Evolutionary conservation across 2,113 vertebrate genomes (phyloP), one percentile per base, ranked within the genome.

Genomic region (Eleginops maclovinus): DNA sequence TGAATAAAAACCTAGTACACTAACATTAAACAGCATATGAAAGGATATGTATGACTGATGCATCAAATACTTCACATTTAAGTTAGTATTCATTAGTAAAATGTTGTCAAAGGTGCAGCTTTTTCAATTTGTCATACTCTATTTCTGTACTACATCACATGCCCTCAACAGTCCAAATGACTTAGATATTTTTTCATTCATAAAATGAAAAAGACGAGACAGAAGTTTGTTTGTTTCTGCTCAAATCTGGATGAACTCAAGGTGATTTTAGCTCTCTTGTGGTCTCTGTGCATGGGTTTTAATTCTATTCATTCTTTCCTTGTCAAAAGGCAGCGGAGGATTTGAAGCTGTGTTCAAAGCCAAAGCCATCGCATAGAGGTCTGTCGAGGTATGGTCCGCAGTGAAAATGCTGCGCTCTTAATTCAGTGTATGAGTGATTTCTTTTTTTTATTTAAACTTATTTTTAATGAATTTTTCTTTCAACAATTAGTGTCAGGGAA

Each of bases 361-460:
- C 78, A 9, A 92, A 91, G 60, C 21, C 84, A 4, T 77, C 89
- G 0, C 79, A 87, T 69, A 84, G 72, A 31, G 84, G 87, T n/a
- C 82, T 91, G 19, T 47, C 58, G 46, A 93, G 82, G 94, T 94
- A 91, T 13, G 17, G 21, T 59, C 2, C n/a, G n/a, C n/a, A n/a
- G n/a, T n/a, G n/a, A n/a, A n/a, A n/a, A n/a, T n/a, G n/a, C n/a
- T n/a, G n/a, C n/a, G n/a, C n/a, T n/a, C n/a, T n/a, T n/a, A n/a
- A n/a, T n/a, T n/a, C n/a, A n/a, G n/a, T n/a, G n/a, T n/a, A n/a
- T n/a, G n/a, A n/a, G n/a, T n/a, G n/a, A n/a, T n/a, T n/a, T n/a
- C n/a, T n/a, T n/a, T n/a, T n/a, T n/a, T n/a, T n/a, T n/a, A n/a
- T n/a, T n/a, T n/a, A n/a, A n/a, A n/a, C n/a, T n/a, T n/a, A n/a